phyloP scores from a whole-genome alignment of 2,113 vertebrate species.

The Gymnocephalus cernua region DNA sequence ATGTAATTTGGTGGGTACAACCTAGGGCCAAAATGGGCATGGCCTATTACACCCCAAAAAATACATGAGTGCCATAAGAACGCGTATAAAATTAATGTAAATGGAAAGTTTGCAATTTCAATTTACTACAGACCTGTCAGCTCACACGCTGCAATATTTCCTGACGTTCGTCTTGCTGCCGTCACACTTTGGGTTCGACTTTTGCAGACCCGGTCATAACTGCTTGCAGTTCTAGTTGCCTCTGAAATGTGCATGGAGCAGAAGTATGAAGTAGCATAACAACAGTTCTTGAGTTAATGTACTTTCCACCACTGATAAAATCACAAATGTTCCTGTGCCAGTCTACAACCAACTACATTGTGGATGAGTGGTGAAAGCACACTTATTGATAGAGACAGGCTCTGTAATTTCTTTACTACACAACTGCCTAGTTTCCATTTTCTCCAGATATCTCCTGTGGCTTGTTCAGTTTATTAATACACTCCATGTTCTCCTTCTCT shows the following conservation, averaged over 20 bases:
- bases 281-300: not conserved
- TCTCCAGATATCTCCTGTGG: not conserved
- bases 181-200: no score
- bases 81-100: no score
- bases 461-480: conserved; percentile 11
- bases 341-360: not conserved
- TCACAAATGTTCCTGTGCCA: not conserved
- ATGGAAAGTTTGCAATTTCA: no score
- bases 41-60: no score
- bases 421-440: not conserved
- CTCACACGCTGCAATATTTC: no score
- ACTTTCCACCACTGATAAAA: not conserved
- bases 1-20: no score
- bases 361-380: not conserved
- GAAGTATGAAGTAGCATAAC: not conserved
- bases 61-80: no score
- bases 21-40: no score
- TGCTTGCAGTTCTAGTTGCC: no score
- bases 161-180: no score
- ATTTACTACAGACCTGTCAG: no score
- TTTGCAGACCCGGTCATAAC: no score
- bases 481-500: not conserved
- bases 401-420: not conserved
- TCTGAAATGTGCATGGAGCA: not conserved
- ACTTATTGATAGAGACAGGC: not conserved